A percentile compares a stretch with the other conserved stretches of the same genome.
Evolutionary conservation across 2,888 invertebrate genomes (phyloP).

Genomic region (Rhingia rostrata): DNA sequence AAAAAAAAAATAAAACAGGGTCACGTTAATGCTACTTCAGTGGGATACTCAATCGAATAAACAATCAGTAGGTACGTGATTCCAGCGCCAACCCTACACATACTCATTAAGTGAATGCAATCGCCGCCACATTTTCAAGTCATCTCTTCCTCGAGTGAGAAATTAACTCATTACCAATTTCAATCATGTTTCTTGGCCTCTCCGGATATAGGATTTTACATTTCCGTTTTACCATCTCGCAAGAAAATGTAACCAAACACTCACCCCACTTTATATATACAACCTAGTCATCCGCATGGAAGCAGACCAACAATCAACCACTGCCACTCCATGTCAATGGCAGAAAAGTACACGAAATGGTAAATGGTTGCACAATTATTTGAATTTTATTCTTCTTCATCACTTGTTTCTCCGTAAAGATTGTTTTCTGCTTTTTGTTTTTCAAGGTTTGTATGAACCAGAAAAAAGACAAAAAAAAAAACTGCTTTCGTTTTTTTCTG

Average conservation of each 20-base stretch:
- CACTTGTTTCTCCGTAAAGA: constrained; percentile 35
- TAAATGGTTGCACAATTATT: constrained; percentile 68
- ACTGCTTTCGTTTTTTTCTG: constrained; percentile 62
- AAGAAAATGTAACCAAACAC: constrained; percentile 37
- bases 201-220: constrained; percentile 52
- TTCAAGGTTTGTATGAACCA: constrained; percentile 68
- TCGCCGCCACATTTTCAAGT: not conserved
- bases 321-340: constrained; percentile 27
- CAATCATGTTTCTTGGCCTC: constrained; percentile 41
- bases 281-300: constrained; percentile 21
- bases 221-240: constrained; percentile 52
- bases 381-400: constrained; percentile 29
- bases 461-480: constrained; percentile 40
- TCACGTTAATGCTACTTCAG: constrained; percentile 1
- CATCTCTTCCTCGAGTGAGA: constrained; percentile 15
- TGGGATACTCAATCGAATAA: not conserved
- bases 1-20: not conserved
- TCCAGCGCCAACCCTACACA: constrained; percentile 5
- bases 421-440: constrained; percentile 20
- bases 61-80: constrained; percentile 19
- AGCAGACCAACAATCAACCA: constrained; percentile 21
- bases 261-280: constrained; percentile 3
- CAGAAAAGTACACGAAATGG: constrained; percentile 46
- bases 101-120: not conserved
- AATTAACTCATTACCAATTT: constrained; percentile 63